Evolutionary conservation across 2,113 vertebrate genomes (phyloP), one percentile per base, ranked within the genome.

Genomic region (Fulica atra): DNA sequence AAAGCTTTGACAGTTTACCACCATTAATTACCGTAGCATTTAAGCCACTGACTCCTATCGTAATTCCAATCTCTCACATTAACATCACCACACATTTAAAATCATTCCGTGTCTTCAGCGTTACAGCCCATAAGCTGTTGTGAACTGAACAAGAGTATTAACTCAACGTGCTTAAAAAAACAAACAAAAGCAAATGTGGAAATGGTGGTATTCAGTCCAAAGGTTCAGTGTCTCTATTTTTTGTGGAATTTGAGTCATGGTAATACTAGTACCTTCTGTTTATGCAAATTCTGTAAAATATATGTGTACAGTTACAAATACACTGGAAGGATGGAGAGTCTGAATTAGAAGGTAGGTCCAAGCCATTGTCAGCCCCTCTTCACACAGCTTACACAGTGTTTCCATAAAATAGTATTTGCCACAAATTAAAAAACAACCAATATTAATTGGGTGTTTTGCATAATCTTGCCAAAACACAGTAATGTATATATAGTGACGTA

Each of bases 401-500:
- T 88, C 94, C 96, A 56, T 94, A 53, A 94, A 86, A 73, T 73
- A 82, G 70, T 96, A 44, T 87, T 97, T 90, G 72, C 89, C 93
- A 85, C 85, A 93, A 94, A 69, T 92, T 91, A 70, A 92, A 46
- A 93, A 92, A 71, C 83, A 96, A 86, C 94, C 88, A 89, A 36
- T 96, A 91, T 95, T 71, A 86, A 93, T 92, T 93, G 63, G 50
- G 97, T 98, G 97, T 98, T 98, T 97, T 97, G 97, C 91, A 4
- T 94, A 94, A 94, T 84, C 82, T 94, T 97, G 97, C 96, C 95
- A 98, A 97, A 98, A 98, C 97, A 98, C 98, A 96, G 92, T 96
- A 74, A 88, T 73, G 91, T 98, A 95, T 98, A 97, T 65, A 98
- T 97, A 97, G 96, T 97, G 94, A 91, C 90, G 26, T 97, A 87